phyloP scores from a whole-genome alignment of 2,888 invertebrate genomes.

The Petrolisthes manimaculis region DNA sequence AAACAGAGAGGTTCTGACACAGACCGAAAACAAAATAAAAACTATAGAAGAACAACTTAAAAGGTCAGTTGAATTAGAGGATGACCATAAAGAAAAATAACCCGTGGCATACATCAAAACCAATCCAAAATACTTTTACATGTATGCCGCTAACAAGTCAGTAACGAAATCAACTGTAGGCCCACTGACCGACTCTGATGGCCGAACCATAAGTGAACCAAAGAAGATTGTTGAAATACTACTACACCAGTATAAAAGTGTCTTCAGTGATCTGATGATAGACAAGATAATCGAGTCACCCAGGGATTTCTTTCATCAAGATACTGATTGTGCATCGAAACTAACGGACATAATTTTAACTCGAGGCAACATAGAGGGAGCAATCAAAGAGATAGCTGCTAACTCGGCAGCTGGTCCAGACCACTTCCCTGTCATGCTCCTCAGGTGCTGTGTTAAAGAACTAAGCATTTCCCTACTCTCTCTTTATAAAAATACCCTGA shows the following conservation, averaged over 20 bases:
- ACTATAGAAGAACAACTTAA: no score
- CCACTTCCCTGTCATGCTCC: no score
- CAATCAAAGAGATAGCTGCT: slow-evolving; percentile 14
- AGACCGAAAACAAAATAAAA: background rate
- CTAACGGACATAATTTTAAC: slow-evolving; percentile 1
- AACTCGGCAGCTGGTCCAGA: background rate
- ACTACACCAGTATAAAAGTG: no score
- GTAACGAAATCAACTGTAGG: background rate
- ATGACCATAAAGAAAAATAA: no score
- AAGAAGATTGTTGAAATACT: no score
- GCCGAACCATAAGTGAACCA: background rate
- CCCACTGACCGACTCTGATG: background rate
- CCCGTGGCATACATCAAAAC: no score
- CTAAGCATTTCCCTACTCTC: no score
- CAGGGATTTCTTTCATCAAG: background rate
- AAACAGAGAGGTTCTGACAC: no score
- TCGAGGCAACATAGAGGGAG: background rate
- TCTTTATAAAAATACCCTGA: no score
- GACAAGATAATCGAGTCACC: background rate
- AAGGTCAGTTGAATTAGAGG: no score
- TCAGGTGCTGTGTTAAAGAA: no score
- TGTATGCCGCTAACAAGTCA: background rate
- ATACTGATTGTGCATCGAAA: background rate
- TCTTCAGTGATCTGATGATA: no score
- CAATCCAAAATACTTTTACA: slow-evolving; percentile 1